A percentile compares a stretch with the other conserved stretches of the same genome.
These are phyloP conservation scores for Gracilinanus agilis DNA, from an alignment of 2,113 vertebrate species.

Conservation along the genomic window DNA sequence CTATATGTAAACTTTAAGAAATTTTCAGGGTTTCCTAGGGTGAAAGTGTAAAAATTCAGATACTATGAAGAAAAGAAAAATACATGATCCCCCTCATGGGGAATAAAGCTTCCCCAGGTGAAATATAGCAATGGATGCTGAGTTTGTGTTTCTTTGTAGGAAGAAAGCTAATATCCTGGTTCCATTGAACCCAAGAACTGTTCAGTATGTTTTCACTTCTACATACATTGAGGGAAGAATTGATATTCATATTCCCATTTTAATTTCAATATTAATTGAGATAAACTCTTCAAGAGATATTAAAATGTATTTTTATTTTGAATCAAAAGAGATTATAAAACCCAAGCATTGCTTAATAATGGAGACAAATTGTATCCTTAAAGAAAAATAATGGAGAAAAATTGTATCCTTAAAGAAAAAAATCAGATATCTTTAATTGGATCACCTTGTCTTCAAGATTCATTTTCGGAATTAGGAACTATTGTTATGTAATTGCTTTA, in stretches of 20 bases:
- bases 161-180: no score
- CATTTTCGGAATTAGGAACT: constrained; percentile 6
- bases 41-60: no score
- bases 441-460: background rate
- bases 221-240: no score
- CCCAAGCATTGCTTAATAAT: constrained; percentile 6
- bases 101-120: no score
- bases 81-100: no score
- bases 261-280: background rate
- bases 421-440: constrained; percentile 25
- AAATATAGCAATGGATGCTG: no score
- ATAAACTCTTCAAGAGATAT: background rate
- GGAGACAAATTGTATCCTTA: constrained; percentile 29
- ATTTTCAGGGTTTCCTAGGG: no score
- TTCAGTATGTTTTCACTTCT: no score
- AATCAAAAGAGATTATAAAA: constrained; percentile 10
- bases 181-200: no score
- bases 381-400: constrained; percentile 38
- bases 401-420: constrained; percentile 13
- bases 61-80: no score
- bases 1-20: no score
- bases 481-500: constrained; percentile 13
- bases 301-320: background rate
- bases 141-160: no score
- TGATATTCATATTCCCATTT: background rate